These are phyloP conservation scores for Thryonomys swinderianus DNA, from an alignment of 2,113 vertebrate species.

Conservation along the genomic window DNA sequence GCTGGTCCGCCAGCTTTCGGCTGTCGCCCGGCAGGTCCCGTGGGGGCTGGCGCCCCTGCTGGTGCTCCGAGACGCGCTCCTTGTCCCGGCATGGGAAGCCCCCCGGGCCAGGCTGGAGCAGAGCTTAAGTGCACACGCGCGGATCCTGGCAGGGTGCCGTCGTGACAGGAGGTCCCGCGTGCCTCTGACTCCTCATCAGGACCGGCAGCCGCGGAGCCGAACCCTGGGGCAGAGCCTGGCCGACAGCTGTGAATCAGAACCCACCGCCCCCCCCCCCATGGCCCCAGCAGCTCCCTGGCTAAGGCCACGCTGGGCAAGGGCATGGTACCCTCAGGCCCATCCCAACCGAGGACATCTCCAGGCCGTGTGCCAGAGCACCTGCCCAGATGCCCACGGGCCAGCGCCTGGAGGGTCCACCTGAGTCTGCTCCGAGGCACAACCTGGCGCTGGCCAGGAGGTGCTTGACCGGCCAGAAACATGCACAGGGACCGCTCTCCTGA, in stretches of 20 bases:
- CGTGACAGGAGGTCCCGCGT: no score
- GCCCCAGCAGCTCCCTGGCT: background rate
- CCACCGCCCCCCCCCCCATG: rapidly evolving
- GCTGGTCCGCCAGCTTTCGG: background rate
- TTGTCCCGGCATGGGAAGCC: background rate
- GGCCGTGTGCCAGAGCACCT: background rate
- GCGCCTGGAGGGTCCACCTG: rapidly evolving
- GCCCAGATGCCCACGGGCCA: background rate
- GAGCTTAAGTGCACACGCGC: rapidly evolving
- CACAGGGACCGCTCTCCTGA: slow-evolving; percentile 46
- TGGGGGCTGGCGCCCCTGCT: background rate
- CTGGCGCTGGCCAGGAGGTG: rapidly evolving
- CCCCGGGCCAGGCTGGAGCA: rapidly evolving
- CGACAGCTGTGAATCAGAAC: rapidly evolving
- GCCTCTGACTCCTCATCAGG: background rate
- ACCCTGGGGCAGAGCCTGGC: background rate
- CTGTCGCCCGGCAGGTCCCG: background rate
- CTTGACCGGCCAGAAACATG: rapidly evolving
- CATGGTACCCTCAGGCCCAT: rapidly evolving
- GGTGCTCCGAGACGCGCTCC: background rate
- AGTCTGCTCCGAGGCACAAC: rapidly evolving
- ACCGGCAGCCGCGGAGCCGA: background rate
- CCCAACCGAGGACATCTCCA: rapidly evolving
- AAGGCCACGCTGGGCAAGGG: rapidly evolving
- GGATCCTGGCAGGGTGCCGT: background rate